Base-by-base conservation (phyloP, 2,888 invertebrate species). In the Melanchra persicariae region DNA sequence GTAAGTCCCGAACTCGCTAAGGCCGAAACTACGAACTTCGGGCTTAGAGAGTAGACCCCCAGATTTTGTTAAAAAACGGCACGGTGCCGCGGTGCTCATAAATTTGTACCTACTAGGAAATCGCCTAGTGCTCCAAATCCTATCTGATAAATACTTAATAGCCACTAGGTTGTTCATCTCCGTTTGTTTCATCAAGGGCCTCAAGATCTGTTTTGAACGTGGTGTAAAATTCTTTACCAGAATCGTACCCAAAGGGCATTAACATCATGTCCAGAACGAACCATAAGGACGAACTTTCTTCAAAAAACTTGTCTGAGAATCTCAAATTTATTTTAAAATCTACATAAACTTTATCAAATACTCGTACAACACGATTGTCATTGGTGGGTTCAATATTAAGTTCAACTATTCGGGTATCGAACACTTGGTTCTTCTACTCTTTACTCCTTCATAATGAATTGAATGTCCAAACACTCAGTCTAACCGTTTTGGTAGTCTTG, bases 361-460 rank as follows among this genome's bases (percentile, higher is more conserved):
- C n/a, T n/a, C n/a, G n/a, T n/a, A 79, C 49, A 75, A 79, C 22
- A 62, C 70, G 43, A 75, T 76, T 71, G 9, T 47, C 51, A 77
- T 80, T 82, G 82, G 85, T 85, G 85, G 83, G 83, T 80, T 83
- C 70, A 83, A 73, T 77, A 72, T 76, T 84, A 82, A 78, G 77
- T 82, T 82, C 76, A 80, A n/a, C 51, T 68, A 70, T 61, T 45
- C 65, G 72, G 69, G 66, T 67, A 47, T 37, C 34, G 52, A 55
- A 61, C 59, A 64, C 0, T 22, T 26, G n/a, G 5, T 30, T 58
- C 15, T 67, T 49, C n/a, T 12, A 37, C 7, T 15, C 24, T 15
- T 34, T 51, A 45, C 45, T 64, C 24, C 17, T 19, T 49, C 24
- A 22, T 26, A 10, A 5, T 17, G 26, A 17, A 30, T 22, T 30